Conservation (phyloP, 2,113 vertebrate species). For the Pachycephala philippinensis region DNA sequence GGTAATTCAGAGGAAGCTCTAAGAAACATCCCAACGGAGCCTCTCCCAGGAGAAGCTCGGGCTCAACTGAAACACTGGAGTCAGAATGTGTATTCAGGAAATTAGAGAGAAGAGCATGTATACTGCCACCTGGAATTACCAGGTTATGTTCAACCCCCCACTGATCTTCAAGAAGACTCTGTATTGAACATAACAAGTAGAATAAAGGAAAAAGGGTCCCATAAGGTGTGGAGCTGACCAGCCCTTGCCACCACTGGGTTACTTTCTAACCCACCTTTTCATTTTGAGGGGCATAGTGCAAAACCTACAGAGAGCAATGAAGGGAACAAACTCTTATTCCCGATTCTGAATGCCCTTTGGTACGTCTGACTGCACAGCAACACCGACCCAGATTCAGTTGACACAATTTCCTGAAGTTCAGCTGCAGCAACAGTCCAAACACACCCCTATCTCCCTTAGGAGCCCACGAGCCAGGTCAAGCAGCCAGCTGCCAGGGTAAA, state of each 20-base stretch:
- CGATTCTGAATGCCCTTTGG: neutral
- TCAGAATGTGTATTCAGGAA: neutral
- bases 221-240: neutral
- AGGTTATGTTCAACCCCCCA: neutral
- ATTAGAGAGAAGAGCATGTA: neutral
- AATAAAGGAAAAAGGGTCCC: neutral
- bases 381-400: neutral
- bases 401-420: neutral
- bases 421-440: neutral
- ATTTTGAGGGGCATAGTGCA: neutral
- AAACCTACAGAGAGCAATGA: neutral
- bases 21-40: neutral
- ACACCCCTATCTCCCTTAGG: rapidly evolving
- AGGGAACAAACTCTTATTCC: neutral
- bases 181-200: neutral
- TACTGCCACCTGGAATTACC: neutral
- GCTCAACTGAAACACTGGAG: neutral
- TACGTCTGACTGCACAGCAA: rapidly evolving
- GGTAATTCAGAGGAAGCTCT: neutral
- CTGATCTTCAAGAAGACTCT: neutral
- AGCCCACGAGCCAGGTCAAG: neutral
- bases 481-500: neutral
- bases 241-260: neutral
- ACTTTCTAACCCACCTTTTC: neutral
- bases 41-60: neutral